Conservation (phyloP, 2,888 invertebrate genomes). For the Andrena chrysosceles region DNA sequence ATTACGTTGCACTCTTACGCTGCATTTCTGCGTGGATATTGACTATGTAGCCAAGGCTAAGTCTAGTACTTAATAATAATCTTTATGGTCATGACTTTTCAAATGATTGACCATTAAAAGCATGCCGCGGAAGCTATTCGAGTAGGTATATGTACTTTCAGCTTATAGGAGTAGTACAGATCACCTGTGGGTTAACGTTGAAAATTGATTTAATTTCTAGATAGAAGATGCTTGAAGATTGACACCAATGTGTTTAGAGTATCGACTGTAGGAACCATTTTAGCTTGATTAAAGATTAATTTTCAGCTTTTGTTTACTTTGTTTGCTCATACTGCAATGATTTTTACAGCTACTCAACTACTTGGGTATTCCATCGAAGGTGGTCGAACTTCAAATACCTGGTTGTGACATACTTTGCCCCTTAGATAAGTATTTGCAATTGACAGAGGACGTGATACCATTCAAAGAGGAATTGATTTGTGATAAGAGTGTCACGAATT, state of each 20-base stretch:
- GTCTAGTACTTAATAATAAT: background rate
- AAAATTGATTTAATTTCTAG: too few relatives aligned
- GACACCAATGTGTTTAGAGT: too few relatives aligned
- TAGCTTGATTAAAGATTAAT: background rate
- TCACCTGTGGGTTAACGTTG: too few relatives aligned
- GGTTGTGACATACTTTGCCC: constrained; percentile 73
- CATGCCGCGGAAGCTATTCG: too few relatives aligned
- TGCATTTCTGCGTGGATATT: too few relatives aligned
- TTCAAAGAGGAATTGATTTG: constrained; percentile 69
- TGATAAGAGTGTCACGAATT: constrained; percentile 36
- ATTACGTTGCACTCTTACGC: too few relatives aligned
- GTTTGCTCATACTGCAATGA: background rate
- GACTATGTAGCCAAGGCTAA: too few relatives aligned
- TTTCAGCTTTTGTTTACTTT: background rate
- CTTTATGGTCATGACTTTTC: background rate
- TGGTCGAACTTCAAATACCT: constrained; percentile 61
- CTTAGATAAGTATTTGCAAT: constrained; percentile 66
- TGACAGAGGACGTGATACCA: constrained; percentile 68
- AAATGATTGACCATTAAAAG: background rate
- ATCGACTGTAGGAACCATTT: too few relatives aligned
- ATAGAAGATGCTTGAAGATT: too few relatives aligned
- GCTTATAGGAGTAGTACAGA: too few relatives aligned
- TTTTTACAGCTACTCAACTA: constrained; percentile 55
- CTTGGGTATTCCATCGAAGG: constrained; percentile 60
- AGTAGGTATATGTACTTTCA: too few relatives aligned